phyloP scores from a whole-genome alignment of 2,113 vertebrate genomes.

The Lampris megalopsis region DNA sequence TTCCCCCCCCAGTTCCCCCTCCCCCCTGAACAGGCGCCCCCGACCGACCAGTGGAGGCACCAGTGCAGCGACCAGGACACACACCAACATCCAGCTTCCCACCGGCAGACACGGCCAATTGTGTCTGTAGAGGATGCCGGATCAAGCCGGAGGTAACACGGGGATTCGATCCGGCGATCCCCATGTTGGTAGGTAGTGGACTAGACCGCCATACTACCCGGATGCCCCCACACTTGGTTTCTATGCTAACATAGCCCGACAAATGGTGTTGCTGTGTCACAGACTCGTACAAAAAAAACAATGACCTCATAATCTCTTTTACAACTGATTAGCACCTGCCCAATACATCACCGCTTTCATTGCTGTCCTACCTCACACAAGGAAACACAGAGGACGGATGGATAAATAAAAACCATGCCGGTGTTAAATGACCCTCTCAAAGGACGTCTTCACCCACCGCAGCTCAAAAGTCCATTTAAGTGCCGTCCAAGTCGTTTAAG shows the following conservation, averaged over 20 bases:
- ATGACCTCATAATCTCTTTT: constrained; percentile 57
- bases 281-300: constrained; percentile 53
- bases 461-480: constrained; percentile 8
- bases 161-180: no score
- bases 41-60: no score
- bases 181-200: no score
- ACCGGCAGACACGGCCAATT: no score
- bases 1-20: no score
- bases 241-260: constrained; percentile 44
- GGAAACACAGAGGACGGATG: constrained; percentile 41
- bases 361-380: constrained; percentile 45
- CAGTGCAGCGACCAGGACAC: no score
- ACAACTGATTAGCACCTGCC: constrained; percentile 45
- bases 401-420: constrained; percentile 47
- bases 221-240: constrained; percentile 14
- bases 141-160: no score
- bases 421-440: constrained; percentile 38
- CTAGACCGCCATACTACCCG: no score
- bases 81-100: no score
- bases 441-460: constrained; percentile 37
- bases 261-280: constrained; percentile 30
- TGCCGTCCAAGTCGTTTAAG: constrained; percentile 18
- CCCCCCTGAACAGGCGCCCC: no score
- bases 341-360: constrained; percentile 58
- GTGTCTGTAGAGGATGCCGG: no score